A percentile compares a stretch with the other conserved stretches of the same genome.
phyloP scores from a whole-genome alignment of 2,113 vertebrate species.

The Herpetotheres cachinnans region DNA sequence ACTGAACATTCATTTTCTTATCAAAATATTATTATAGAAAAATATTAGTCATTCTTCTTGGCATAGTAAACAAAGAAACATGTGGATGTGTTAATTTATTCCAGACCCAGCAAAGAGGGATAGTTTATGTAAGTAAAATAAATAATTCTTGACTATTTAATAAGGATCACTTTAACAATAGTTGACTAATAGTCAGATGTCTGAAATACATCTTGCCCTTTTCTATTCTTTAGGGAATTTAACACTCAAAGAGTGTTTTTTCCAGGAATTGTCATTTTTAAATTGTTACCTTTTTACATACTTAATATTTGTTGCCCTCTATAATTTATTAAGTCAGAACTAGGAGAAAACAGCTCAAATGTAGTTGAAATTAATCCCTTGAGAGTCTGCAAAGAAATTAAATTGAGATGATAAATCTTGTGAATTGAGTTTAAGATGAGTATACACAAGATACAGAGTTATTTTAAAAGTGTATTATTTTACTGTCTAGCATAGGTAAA shows the following conservation, averaged over 20 bases:
- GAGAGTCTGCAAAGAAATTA: background rate
- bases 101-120: constrained; percentile 18
- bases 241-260: background rate
- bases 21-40: constrained; percentile 61
- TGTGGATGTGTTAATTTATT: constrained; percentile 55
- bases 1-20: constrained; percentile 48
- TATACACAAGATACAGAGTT: background rate
- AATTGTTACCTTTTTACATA: constrained; percentile 45
- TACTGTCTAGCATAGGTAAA: background rate
- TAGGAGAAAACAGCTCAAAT: background rate
- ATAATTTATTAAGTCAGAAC: background rate
- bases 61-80: constrained; percentile 54
- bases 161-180: constrained; percentile 57
- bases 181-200: constrained; percentile 60
- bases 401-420: background rate
- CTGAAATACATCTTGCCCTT: constrained; percentile 24
- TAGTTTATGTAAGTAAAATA: constrained; percentile 55
- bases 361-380: background rate
- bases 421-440: background rate
- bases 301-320: background rate
- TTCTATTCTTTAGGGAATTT: constrained; percentile 31
- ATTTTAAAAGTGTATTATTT: background rate
- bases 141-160: constrained; percentile 53
- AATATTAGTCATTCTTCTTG: constrained; percentile 56
- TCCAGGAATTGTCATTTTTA: background rate